Evolutionary conservation across 2,113 vertebrate species (phyloP).

Genomic region (Pungitius pungitius): DNA sequence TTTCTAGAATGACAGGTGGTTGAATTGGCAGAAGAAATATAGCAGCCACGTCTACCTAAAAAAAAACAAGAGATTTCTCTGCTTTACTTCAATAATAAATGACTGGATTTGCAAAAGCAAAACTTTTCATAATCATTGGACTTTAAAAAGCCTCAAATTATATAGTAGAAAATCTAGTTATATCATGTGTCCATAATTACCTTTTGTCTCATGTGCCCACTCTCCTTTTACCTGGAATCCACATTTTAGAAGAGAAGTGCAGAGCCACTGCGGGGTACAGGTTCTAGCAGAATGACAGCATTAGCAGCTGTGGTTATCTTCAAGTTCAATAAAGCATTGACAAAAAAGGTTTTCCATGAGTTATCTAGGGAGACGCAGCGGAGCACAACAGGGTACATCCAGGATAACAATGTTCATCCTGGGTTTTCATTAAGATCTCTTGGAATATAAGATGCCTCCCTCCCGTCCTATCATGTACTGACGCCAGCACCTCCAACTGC

Average conservation of each 20-base stretch:
- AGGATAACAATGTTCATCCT: slow-evolving; percentile 57
- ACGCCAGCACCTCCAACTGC: slow-evolving; percentile 49
- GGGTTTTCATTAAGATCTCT: slow-evolving; percentile 68
- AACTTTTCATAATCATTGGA: slow-evolving; percentile 7
- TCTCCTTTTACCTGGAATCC: slow-evolving; percentile 28
- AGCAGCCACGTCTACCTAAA: slow-evolving; percentile 5
- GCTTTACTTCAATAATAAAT: slow-evolving; percentile 13
- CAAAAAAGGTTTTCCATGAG: slow-evolving; percentile 56
- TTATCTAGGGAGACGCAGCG: slow-evolving; percentile 56
- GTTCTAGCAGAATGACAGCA: slow-evolving; percentile 42
- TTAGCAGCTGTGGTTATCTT: slow-evolving; percentile 56
- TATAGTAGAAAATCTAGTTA: background rate
- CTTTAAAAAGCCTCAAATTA: slow-evolving; percentile 11
- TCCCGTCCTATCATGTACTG: slow-evolving; percentile 53
- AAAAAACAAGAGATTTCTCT: slow-evolving; percentile 24
- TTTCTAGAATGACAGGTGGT: slow-evolving; percentile 9
- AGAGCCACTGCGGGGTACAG: slow-evolving; percentile 18
- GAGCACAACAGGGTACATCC: slow-evolving; percentile 61
- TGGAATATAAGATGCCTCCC: slow-evolving; percentile 47
- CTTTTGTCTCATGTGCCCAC: slow-evolving; percentile 25
- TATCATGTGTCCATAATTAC: slow-evolving; percentile 30
- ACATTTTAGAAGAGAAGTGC: slow-evolving; percentile 48
- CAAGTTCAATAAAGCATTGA: slow-evolving; percentile 59
- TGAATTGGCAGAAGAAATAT: slow-evolving; percentile 6
- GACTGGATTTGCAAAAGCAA: slow-evolving; percentile 10